Evolutionary conservation across 2,797 vertebrate genomes (phyloP).

Genomic region (Fundulus diaphanus): DNA sequence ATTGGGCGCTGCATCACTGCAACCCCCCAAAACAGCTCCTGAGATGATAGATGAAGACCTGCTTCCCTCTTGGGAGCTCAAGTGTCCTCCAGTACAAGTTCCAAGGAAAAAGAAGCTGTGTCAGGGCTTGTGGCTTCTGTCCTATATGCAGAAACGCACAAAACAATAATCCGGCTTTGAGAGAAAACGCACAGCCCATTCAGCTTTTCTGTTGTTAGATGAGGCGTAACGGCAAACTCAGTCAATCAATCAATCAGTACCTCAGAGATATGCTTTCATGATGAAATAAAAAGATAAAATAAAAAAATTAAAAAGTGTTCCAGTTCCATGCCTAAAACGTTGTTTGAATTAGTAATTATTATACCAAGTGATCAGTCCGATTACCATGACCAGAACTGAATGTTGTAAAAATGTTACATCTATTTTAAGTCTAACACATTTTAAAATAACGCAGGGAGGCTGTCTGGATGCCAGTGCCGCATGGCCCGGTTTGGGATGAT

Average conservation of each 20-base stretch:
- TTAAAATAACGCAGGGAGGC: no score
- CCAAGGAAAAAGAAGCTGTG: conserved; percentile 48
- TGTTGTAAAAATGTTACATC: no score
- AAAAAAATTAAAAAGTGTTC: not conserved
- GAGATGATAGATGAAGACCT: conserved; percentile 72
- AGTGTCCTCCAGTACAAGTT: conserved; percentile 68
- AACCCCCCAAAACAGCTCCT: conserved; percentile 57
- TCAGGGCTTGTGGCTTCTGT: conserved; percentile 31
- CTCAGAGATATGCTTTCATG: conserved; percentile 2
- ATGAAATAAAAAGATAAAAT: conserved; percentile 6
- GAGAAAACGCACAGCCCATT: not conserved
- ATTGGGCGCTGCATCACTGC: conserved; percentile 56
- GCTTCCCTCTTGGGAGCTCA: conserved; percentile 56
- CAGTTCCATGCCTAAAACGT: not conserved
- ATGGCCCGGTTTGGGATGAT: no score
- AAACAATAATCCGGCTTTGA: conserved; percentile 19
- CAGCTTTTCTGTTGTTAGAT: conserved; percentile 7
- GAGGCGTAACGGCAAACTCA: conserved; percentile 25
- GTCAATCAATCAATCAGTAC: conserved; percentile 31
- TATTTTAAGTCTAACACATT: no score
- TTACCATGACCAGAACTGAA: not conserved
- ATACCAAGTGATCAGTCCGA: not conserved
- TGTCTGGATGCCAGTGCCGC: no score
- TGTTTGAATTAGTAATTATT: not conserved
- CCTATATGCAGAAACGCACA: conserved; percentile 26